Evolutionary conservation across 2,888 invertebrate genomes (phyloP), one percentile per base, ranked within the genome.

Genomic region (Drosophila anomelani): DNA sequence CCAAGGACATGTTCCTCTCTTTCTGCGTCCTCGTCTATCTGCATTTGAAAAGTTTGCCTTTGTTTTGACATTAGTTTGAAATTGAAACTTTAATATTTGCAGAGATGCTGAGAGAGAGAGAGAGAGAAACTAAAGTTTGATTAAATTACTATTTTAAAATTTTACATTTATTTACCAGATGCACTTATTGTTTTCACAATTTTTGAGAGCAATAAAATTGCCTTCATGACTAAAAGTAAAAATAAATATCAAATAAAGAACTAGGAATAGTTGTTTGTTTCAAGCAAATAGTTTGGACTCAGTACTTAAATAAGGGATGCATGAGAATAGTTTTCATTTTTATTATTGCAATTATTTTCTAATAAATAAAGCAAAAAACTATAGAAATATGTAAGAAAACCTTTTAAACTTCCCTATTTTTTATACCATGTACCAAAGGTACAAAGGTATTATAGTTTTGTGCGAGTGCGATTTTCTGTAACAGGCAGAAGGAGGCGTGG

Each of bases 1-100:
- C 46, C 43, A 70, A 41, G 41, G 29, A 56, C 55, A 47, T 47
- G 10, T 7, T 47, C 29, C 10, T 29, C n/a, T 41, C 20, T 60
- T 51, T 15, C 20, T 29, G 20, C 62, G 58, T 51, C 47, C 47
- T 41, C 34, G 41, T 41, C 17, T 20, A 46, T 62, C 46, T 71
- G 59, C n/a, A 41, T 77, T 66, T 58, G 12, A 23, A 68, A 68
- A 63, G 64, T 68, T 64, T 64, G 41, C 20, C 12, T 56, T 64
- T 55, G 64, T 49, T 49, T 49, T 56, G 47, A 41, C 67, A 55
- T 67, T 55, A 36, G 55, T 55, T 47, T 54, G 26, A n/a, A 23
- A 58, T 46, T 41, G 46, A 53, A 70, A 70, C 38, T 59, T 67
- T 59, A 59, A 59, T 67, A 58, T 47, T 68, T 68, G 53, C 39